These are phyloP conservation scores for Corythornis leucogaster DNA, from an alignment of 2,797 vertebrate species.

Conservation along the genomic window DNA sequence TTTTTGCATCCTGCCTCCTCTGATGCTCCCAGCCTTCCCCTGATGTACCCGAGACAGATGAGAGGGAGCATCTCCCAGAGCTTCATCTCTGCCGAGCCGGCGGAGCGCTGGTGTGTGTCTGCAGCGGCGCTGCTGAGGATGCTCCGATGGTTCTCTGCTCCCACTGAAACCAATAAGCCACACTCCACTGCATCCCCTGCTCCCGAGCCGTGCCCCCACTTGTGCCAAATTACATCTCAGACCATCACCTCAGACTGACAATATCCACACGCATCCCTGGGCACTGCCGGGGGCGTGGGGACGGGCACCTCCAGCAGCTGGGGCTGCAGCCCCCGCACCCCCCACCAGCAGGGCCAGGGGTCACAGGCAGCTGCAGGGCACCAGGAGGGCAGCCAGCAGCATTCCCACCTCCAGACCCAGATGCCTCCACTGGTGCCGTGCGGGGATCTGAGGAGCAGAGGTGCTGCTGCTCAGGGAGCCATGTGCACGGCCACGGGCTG, in stretches of 20 bases:
- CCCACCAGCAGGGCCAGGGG: not conserved
- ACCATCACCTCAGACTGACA: not conserved
- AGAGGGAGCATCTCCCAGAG: slow-evolving; percentile 31
- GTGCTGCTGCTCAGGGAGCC: accelerated
- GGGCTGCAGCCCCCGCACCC: not conserved
- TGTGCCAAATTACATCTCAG: slow-evolving; percentile 29
- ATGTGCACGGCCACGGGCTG: not conserved
- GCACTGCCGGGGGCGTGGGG: accelerated
- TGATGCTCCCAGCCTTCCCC: not conserved
- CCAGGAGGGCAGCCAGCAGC: accelerated
- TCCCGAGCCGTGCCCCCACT: not conserved
- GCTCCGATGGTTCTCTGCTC: slow-evolving; percentile 45
- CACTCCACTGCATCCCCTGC: slow-evolving; percentile 16
- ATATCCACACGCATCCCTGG: not conserved
- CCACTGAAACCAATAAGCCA: slow-evolving; percentile 70
- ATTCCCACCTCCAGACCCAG: not conserved
- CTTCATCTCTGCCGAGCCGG: slow-evolving; percentile 42
- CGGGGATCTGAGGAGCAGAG: not conserved
- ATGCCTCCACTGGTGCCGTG: not conserved
- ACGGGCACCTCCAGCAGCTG: accelerated
- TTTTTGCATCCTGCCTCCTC: slow-evolving; percentile 32
- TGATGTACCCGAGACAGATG: slow-evolving; percentile 59
- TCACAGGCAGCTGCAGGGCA: accelerated
- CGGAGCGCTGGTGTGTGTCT: slow-evolving; percentile 64
- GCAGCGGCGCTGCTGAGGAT: not conserved